A percentile compares a stretch with the other conserved stretches of the same genome.
Conservation (phyloP, 2,888 invertebrate genomes). For the Hypomecis atomaria region DNA sequence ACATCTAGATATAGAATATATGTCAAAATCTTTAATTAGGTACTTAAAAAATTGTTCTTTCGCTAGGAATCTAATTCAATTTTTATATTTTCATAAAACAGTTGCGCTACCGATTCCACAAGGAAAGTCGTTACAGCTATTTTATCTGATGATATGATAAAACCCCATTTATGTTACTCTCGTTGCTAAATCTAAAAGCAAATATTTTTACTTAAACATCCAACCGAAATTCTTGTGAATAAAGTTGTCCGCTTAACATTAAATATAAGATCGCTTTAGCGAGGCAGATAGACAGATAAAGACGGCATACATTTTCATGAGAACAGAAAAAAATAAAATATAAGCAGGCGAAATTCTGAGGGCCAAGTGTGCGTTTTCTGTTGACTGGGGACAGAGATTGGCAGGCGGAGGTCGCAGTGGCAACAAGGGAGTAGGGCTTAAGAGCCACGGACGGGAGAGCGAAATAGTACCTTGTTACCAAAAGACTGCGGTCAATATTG, state of each 20-base stretch:
- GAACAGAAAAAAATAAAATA: constrained; percentile 67
- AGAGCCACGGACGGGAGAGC: constrained; percentile 49
- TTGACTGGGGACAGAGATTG: constrained; percentile 64
- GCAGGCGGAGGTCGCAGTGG: constrained; percentile 52
- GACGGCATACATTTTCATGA: constrained; percentile 75
- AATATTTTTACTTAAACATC: constrained; percentile 60
- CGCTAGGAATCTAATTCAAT: no score
- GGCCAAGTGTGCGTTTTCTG: constrained; percentile 67
- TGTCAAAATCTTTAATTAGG: no score
- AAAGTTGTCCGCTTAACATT: constrained; percentile 73
- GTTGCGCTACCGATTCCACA: no score
- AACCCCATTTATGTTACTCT: constrained; percentile 52
- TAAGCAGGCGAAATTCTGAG: constrained; percentile 67
- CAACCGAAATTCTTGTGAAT: constrained; percentile 63
- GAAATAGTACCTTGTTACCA: constrained; percentile 61
- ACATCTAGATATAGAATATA: no score
- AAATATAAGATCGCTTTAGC: constrained; percentile 76
- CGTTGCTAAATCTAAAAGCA: constrained; percentile 60
- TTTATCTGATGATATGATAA: constrained; percentile 46
- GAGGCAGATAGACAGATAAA: constrained; percentile 74
- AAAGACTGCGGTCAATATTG: constrained; percentile 61
- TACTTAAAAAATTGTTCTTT: no score
- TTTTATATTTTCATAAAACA: no score
- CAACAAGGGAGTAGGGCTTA: constrained; percentile 55
- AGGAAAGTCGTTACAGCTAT: constrained; percentile 23